Evolutionary conservation across 2,888 invertebrate species (phyloP).

Genomic region (Eupsilia transversa): DNA sequence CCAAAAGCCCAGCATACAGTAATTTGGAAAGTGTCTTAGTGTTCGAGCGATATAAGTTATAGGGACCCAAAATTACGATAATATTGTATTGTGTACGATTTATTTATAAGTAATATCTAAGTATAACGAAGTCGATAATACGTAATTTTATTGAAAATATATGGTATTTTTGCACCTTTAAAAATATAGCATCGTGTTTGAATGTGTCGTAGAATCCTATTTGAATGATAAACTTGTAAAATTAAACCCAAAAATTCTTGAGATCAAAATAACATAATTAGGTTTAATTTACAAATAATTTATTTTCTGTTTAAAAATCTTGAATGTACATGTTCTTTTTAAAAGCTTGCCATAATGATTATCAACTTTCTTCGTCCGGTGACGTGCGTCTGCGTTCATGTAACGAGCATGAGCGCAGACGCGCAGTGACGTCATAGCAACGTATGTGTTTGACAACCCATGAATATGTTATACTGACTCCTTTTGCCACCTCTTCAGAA

Average conservation of each 20-base stretch:
- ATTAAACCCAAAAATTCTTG: background rate
- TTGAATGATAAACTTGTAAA: conserved; percentile 15
- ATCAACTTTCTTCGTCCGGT: background rate
- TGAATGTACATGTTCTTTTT: background rate
- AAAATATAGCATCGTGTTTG: conserved; percentile 46
- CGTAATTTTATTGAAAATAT: conserved; percentile 53
- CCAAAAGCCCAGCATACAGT: conserved; percentile 45
- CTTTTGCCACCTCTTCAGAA: background rate
- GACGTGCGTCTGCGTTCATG: too few relatives aligned
- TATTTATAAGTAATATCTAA: conserved; percentile 38
- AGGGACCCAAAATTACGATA: conserved; percentile 67
- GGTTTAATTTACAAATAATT: background rate
- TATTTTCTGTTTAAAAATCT: background rate
- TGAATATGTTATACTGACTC: background rate
- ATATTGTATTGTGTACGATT: conserved; percentile 58
- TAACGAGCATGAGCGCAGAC: background rate
- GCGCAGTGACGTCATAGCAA: background rate
- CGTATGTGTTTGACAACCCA: background rate
- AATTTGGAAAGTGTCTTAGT: conserved; percentile 48
- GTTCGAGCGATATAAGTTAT: conserved; percentile 56
- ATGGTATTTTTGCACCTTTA: conserved; percentile 60
- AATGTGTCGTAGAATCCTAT: conserved; percentile 26
- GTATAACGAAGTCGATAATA: conserved; percentile 51
- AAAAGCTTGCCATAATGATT: background rate
- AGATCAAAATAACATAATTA: conserved; percentile 7